Evolutionary conservation across 2,888 invertebrate genomes (phyloP).

Genomic region (Drosophila recens): DNA sequence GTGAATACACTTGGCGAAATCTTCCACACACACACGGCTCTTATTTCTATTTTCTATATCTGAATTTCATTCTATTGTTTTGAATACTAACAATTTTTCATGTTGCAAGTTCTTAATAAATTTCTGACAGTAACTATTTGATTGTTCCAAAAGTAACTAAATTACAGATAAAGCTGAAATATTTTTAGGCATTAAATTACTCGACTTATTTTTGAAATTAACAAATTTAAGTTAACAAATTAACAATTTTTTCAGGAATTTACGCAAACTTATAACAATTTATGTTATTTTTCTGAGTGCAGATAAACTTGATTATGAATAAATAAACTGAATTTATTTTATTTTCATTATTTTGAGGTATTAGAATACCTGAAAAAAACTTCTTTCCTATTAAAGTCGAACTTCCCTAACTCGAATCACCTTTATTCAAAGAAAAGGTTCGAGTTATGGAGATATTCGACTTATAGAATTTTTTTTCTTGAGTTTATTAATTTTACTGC

Average conservation of each 20-base stretch:
- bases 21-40: neutral
- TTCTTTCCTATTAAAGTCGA: too few relatives aligned
- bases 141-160: neutral
- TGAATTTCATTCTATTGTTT: neutral
- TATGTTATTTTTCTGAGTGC: too few relatives aligned
- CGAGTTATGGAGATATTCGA: too few relatives aligned
- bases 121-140: neutral
- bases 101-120: neutral
- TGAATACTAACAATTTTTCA: conserved; percentile 3
- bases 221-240: too few relatives aligned
- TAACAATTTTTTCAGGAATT: neutral
- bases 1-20: conserved; percentile 31
- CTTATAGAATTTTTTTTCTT: too few relatives aligned
- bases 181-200: neutral
- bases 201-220: too few relatives aligned
- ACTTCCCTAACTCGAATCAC: too few relatives aligned
- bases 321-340: neutral
- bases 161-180: neutral
- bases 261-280: neutral
- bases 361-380: neutral
- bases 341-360: neutral
- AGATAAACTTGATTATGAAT: neutral
- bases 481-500: too few relatives aligned
- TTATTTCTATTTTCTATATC: neutral
- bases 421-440: too few relatives aligned